Evolutionary conservation across 2,888 invertebrate genomes (phyloP).

Genomic region (Drosophila demipolita): DNA sequence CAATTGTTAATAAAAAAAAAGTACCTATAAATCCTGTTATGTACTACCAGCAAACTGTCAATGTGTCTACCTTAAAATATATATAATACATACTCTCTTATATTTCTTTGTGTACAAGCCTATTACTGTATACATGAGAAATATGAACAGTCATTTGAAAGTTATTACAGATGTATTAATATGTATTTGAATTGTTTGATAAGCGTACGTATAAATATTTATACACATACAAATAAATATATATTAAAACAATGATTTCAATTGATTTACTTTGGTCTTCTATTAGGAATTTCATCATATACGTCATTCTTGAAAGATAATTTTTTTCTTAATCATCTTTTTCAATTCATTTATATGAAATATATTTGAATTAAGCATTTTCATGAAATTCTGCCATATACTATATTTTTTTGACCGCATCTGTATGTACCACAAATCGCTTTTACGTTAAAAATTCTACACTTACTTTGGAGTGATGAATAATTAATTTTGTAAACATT

Average conservation of each 20-base stretch:
- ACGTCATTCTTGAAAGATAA: background rate
- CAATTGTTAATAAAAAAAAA: slow-evolving; percentile 42
- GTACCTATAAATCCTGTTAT: slow-evolving; percentile 43
- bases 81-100: slow-evolving; percentile 9
- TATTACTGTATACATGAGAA: slow-evolving; percentile 19
- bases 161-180: slow-evolving; percentile 36
- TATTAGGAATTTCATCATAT: background rate
- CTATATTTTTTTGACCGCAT: background rate
- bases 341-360: background rate
- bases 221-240: slow-evolving; percentile 65
- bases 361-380: background rate
- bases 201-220: slow-evolving; percentile 43
- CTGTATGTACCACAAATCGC: background rate
- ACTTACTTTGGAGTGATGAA: background rate
- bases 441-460: background rate
- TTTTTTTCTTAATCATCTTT: background rate
- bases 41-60: slow-evolving; percentile 28
- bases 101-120: slow-evolving; percentile 21
- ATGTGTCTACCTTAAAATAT: slow-evolving; percentile 43
- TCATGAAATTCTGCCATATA: background rate
- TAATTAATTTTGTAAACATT: background rate
- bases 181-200: slow-evolving; percentile 48
- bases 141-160: slow-evolving; percentile 13
- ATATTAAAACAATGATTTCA: slow-evolving; percentile 1
- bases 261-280: background rate